Base-by-base conservation (phyloP, 2,888 invertebrate genomes). In the Himalopsyche tibetana region DNA sequence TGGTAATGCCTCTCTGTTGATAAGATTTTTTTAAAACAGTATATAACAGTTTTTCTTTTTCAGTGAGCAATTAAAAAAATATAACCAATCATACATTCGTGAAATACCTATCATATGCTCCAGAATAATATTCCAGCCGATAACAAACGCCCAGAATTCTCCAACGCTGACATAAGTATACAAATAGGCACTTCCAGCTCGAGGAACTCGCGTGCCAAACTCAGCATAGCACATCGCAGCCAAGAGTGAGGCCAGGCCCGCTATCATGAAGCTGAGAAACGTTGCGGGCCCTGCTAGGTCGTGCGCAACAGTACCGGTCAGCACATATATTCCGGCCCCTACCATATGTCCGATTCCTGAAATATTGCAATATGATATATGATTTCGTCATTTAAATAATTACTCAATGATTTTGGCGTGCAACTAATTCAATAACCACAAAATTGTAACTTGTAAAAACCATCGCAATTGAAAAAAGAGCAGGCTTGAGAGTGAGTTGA, bases 311-410 rank as follows among this genome's bases (percentile, higher is more conserved):
- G 97, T 95, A 74, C 98, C 98, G 3, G 96, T 97, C 84, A 98
- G 92, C 0, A 98, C 98, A 91, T 98, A 98, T 88, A 98, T 98
- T 12, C 98, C 98, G 82, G 98, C 98, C 17, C 98, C 98, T 3
- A 98, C 96, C 97, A 98, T 99, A 91, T 98, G 97, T 0, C 98
- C 98, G 82, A 98, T 95, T 87, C 98, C 98, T 97, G 90, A 1
- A 80, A 55, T 5, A n/a, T 3, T 15, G 2, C 9, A 45, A 45
- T 9, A 45, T 45, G 45, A 11, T 45, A 9, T 45, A 9, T 5
- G 6, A 45, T 45, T 28, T 28, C 28, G 45, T 8, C 6, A 45
- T 11, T 45, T 15, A 15, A 15, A 51, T 51, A 3, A 15, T 4
- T 15, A 51, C 3, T 15, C 3, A 12, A 51, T 3, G 3, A 51